Percentiles rank a stretch among this genome's conserved stretches.
These are phyloP conservation scores for Oligia fasciuncula DNA, from an alignment of 2,888 invertebrate species.

Conservation along the genomic window DNA sequence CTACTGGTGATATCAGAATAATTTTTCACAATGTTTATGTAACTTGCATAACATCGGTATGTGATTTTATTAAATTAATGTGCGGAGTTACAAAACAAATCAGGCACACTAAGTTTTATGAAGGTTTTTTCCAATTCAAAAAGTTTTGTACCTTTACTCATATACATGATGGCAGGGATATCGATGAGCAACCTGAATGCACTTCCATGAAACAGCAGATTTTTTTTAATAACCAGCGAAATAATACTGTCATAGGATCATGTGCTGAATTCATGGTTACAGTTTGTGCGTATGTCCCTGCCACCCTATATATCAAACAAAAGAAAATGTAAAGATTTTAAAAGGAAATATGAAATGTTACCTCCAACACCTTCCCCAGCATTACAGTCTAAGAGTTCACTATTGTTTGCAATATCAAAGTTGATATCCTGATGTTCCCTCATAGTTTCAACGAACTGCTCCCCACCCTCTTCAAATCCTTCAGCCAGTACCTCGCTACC, in stretches of 20 bases:
- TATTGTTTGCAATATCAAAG: conserved; percentile 67
- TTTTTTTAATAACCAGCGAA: neutral
- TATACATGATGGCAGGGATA: neutral
- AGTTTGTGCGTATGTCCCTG: neutral
- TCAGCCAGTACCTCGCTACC: conserved; percentile 72
- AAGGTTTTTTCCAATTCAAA: neutral
- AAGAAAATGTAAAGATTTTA: neutral
- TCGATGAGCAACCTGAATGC: neutral
- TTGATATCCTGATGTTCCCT: conserved; percentile 78
- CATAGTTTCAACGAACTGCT: conserved; percentile 79
- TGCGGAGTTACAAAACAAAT: conserved; percentile 18
- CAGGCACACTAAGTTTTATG: neutral
- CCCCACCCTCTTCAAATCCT: conserved; percentile 73
- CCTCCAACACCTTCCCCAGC: conserved; percentile 58
- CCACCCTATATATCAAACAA: neutral
- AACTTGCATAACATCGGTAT: conserved; percentile 2
- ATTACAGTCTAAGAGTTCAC: conserved; percentile 59
- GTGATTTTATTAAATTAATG: neutral
- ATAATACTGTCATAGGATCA: neutral
- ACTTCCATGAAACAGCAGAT: neutral
- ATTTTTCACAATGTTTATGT: conserved; percentile 20
- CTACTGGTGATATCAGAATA: conserved; percentile 13
- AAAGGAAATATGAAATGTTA: conserved; percentile 26
- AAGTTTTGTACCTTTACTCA: neutral
- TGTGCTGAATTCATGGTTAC: neutral